Evolutionary conservation across 2,797 vertebrate species (phyloP), one percentile per base, ranked within the genome.

Genomic region (Dendrocincla fuliginosa): DNA sequence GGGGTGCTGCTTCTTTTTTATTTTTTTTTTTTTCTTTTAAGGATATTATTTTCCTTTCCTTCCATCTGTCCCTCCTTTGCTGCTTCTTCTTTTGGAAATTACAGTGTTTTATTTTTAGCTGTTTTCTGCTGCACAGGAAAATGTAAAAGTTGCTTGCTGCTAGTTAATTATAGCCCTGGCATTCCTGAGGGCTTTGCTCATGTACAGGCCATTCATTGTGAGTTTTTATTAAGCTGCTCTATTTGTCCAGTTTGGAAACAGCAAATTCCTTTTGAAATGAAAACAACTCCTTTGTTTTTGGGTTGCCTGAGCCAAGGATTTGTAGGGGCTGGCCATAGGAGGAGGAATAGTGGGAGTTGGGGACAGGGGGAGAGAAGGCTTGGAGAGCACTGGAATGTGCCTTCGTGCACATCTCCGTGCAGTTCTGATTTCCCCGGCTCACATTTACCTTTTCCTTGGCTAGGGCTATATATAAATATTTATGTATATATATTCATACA

Each of bases 121-220:
- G 95, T 95, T 97, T 97, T 96, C 96, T 97, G 92, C 97, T 95
- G 92, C 95, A 95, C 94, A 96, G 94, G 94, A 96, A 96, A 97
- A 97, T 97, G 95, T 97, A 97, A 95, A 96, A 96, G 94, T 96
- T 97, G 96, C 96, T 97, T 96, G 97, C 97, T 97, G 96, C 96
- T 97, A 95, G 96, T 97, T 97, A 97, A 97, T 97, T 97, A 97
- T 97, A 97, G 97, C 96, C 95, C 95, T 96, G 96, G 96, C 96
- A 97, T 97, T 97, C 97, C 92, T 97, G 83, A 96, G 95, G 96
- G 89, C 95, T 97, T 97, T 97, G 97, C 96, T 97, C 97, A 95
- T 97, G 96, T 97, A 97, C 95, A 96, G 96, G 97, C 97, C 97
- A 96, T 96, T 97, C 97, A 96, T 96, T 97, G 96, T 97, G 92